Percentiles rank a stretch among this genome's conserved stretches.
These are phyloP conservation scores for Fistularia commersonii DNA, from an alignment of 2,797 vertebrate genomes.

Conservation along the genomic window DNA sequence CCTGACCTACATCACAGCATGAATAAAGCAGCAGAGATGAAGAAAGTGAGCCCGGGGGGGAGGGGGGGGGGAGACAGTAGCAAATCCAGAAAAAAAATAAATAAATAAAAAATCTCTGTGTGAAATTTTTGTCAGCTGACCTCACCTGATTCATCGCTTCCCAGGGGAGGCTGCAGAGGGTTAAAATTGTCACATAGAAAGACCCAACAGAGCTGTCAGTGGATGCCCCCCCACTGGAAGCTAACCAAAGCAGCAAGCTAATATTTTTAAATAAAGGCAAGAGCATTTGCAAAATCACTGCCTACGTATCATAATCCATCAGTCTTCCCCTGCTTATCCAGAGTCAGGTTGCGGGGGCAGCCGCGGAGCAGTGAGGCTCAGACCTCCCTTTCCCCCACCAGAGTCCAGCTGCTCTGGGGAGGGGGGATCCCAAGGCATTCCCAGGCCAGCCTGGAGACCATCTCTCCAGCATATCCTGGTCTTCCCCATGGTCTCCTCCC, in stretches of 20 bases:
- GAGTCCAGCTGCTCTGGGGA: too few relatives aligned
- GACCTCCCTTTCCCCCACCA: too few relatives aligned
- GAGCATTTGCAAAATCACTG: background rate
- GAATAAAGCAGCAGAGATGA: constrained; percentile 65
- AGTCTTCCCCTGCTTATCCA: too few relatives aligned
- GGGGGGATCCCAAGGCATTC: too few relatives aligned
- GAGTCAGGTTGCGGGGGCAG: too few relatives aligned
- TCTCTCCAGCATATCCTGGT: too few relatives aligned
- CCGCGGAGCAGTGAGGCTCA: too few relatives aligned
- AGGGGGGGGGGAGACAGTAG: constrained; percentile 7
- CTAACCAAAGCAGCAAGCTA: constrained; percentile 29
- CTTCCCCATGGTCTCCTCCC: too few relatives aligned
- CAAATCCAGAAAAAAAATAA: constrained; percentile 49
- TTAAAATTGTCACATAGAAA: constrained; percentile 9
- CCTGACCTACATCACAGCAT: constrained; percentile 73
- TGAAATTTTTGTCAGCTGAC: constrained; percentile 69
- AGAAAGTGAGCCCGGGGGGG: constrained; percentile 47
- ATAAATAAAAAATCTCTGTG: constrained; percentile 23
- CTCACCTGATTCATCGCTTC: constrained; percentile 52
- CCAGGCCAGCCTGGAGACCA: too few relatives aligned
- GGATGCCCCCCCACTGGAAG: constrained; percentile 31
- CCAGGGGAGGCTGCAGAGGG: constrained; percentile 41
- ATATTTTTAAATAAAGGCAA: constrained; percentile 34
- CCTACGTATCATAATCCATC: background rate
- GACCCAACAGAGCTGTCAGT: constrained; percentile 28